phyloP scores from a whole-genome alignment of 35 echinoderm and acorn worm genomes.

The Ptychodera flava region DNA sequence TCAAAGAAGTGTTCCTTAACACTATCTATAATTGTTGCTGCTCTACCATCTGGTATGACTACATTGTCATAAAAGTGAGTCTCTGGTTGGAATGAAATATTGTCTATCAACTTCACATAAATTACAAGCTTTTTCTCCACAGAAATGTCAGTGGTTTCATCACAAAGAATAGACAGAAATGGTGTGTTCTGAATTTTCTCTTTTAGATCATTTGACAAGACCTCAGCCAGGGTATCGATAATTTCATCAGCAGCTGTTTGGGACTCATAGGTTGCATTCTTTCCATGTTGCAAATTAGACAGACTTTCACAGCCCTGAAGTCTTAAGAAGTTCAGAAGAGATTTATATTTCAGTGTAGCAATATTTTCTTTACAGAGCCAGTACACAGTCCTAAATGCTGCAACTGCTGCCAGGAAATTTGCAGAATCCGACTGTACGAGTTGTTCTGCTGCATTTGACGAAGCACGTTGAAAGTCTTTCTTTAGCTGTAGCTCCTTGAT shows the following conservation, averaged over 20 bases:
- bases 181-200: no score
- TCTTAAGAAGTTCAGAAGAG: background rate
- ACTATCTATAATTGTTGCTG: background rate
- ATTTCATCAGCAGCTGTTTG: background rate
- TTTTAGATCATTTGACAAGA: background rate
- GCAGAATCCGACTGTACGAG: background rate
- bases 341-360: background rate
- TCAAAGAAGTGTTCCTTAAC: background rate
- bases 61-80: background rate
- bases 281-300: background rate
- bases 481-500: background rate
- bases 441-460: background rate
- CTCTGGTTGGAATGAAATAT: background rate
- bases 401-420: background rate
- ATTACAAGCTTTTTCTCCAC: background rate
- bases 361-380: background rate
- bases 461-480: background rate
- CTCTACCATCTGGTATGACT: background rate
- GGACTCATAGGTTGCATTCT: background rate
- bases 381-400: background rate
- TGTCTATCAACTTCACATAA: background rate
- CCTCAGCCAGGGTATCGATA: background rate
- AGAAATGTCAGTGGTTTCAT: background rate
- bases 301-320: background rate
- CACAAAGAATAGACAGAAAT: background rate